phyloP scores from a whole-genome alignment of 2,113 vertebrate genomes.

The Gulo gulo region DNA sequence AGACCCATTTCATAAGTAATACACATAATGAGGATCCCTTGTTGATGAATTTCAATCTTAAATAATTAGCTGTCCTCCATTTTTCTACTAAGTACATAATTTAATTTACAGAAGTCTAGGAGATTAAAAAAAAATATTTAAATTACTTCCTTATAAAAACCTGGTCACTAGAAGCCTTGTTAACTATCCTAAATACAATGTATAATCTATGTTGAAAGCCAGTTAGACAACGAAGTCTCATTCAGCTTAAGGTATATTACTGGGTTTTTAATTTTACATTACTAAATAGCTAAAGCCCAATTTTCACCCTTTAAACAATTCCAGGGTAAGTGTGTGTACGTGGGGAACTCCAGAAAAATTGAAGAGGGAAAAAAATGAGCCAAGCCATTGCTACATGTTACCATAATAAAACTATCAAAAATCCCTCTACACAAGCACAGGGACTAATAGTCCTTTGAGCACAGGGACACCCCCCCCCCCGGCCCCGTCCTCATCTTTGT shows the following conservation, averaged over 20 bases:
- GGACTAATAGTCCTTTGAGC: neutral
- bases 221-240: neutral
- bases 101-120: neutral
- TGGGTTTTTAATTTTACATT: slow-evolving; percentile 30
- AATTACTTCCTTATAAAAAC: slow-evolving; percentile 7
- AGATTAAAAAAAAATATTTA: neutral
- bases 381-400: neutral
- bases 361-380: neutral
- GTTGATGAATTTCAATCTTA: neutral
- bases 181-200: neutral
- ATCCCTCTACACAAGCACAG: neutral
- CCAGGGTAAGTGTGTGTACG: neutral
- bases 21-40: neutral
- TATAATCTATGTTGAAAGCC: neutral
- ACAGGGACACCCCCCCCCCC: no score
- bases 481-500: neutral
- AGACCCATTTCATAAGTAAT: neutral
- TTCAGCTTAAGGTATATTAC: neutral
- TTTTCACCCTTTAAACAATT: slow-evolving; percentile 14
- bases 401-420: neutral
- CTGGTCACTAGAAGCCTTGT: neutral
- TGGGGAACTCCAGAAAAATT: neutral
- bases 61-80: neutral
- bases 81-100: neutral
- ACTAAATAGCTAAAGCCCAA: neutral